A percentile compares a stretch with the other conserved stretches of the same genome.
Evolutionary conservation across 2,888 invertebrate genomes (phyloP).

Genomic region (Agrotis segetum): DNA sequence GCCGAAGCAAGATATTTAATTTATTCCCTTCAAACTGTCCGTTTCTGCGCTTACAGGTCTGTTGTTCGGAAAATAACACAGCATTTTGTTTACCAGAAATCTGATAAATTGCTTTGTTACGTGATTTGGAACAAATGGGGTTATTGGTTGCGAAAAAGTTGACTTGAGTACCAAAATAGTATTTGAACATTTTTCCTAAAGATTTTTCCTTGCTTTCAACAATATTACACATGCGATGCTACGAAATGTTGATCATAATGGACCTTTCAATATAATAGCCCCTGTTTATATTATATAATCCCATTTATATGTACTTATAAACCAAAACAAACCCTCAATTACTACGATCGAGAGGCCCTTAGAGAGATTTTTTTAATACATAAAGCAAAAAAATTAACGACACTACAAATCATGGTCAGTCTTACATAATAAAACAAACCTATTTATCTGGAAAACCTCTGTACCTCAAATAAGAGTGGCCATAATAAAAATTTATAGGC

Average conservation of each 20-base stretch:
- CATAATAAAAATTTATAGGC: constrained; percentile 90
- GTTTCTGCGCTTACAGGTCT: constrained; percentile 51
- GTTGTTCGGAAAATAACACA: constrained; percentile 46
- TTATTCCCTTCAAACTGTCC: constrained; percentile 64
- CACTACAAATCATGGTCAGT: constrained; percentile 77
- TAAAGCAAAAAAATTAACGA: constrained; percentile 62
- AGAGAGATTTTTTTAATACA: constrained; percentile 45
- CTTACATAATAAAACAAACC: constrained; percentile 80
- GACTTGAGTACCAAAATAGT: background rate
- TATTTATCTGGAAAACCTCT: constrained; percentile 85
- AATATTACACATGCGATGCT: background rate
- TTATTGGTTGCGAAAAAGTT: background rate
- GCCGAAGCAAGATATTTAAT: constrained; percentile 68
- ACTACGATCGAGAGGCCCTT: constrained; percentile 28
- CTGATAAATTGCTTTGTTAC: constrained; percentile 52
- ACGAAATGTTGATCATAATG: background rate
- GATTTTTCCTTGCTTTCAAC: background rate
- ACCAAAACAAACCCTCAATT: constrained; percentile 29
- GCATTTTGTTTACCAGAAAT: constrained; percentile 42
- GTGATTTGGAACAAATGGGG: constrained; percentile 30
- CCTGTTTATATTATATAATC: background rate
- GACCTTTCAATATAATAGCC: background rate
- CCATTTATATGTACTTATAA: no score
- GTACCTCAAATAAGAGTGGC: constrained; percentile 87
- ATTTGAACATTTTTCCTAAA: background rate